phyloP scores from a whole-genome alignment of 2,888 invertebrate genomes.

The Camptogramma bilineatum region DNA sequence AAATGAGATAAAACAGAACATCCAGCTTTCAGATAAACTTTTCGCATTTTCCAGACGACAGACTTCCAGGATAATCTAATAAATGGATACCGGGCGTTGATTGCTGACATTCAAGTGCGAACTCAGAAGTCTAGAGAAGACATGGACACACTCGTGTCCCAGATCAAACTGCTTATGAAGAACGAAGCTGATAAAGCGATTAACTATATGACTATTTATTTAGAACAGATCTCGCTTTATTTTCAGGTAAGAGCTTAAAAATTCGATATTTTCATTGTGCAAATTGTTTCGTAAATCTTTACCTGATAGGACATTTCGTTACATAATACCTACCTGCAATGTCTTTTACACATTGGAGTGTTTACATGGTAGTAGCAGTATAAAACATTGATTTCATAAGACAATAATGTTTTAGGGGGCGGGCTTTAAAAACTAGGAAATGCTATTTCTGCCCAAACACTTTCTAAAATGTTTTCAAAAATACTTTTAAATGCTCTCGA shows the following conservation, averaged over 20 bases:
- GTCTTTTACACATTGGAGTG: too few species aligned
- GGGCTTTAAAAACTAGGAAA: too few species aligned
- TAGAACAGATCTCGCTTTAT: constrained; percentile 80
- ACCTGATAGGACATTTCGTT: too few species aligned
- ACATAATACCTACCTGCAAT: too few species aligned
- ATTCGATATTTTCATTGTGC: too few species aligned
- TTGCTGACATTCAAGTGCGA: constrained; percentile 78
- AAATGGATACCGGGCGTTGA: constrained; percentile 79
- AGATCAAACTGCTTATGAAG: constrained; percentile 80
- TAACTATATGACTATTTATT: constrained; percentile 81
- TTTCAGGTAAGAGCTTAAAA: constrained; percentile 67
- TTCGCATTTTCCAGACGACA: constrained; percentile 65
- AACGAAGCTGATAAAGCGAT: constrained; percentile 82
- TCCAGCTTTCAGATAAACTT: not conserved
- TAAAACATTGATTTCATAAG: too few species aligned
- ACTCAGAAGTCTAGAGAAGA: constrained; percentile 80
- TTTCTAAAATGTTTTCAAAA: too few species aligned
- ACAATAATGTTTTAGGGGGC: too few species aligned
- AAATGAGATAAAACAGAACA: not conserved
- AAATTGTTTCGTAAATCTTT: too few species aligned
- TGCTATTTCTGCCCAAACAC: too few species aligned
- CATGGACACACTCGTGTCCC: constrained; percentile 81
- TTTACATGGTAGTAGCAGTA: too few species aligned
- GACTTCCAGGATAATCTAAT: constrained; percentile 81
- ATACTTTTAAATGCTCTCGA: too few species aligned